These are phyloP conservation scores for Melanotaenia duboulayi DNA, from an alignment of 2,113 vertebrate genomes.

Conservation along the genomic window DNA sequence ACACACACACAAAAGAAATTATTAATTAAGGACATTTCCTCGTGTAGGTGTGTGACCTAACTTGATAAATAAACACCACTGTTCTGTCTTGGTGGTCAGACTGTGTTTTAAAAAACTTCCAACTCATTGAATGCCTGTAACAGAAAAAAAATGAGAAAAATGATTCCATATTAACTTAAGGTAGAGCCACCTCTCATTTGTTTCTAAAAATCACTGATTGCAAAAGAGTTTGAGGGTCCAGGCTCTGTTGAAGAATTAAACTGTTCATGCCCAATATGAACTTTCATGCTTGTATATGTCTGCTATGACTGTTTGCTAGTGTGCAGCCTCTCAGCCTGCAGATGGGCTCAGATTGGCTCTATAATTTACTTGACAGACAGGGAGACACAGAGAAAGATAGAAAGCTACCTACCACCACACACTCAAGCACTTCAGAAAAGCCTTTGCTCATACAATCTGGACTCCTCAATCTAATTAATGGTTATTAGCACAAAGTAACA, in stretches of 20 bases:
- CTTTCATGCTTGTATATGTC: neutral
- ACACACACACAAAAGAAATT: neutral
- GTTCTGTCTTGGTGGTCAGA: too few relatives aligned
- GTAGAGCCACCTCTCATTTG: too few relatives aligned
- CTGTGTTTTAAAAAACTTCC: too few relatives aligned
- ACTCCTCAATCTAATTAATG: slow-evolving; percentile 77
- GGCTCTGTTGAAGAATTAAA: too few relatives aligned
- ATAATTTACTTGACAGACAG: slow-evolving; percentile 70
- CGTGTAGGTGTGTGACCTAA: neutral
- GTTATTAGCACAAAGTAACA: slow-evolving; percentile 70
- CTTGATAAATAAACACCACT: too few relatives aligned
- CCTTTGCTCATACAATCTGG: slow-evolving; percentile 47
- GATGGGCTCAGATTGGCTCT: slow-evolving; percentile 60
- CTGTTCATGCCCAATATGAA: too few relatives aligned
- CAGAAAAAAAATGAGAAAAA: too few relatives aligned
- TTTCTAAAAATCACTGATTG: too few relatives aligned
- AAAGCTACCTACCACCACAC: slow-evolving; percentile 36
- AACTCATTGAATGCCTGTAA: too few relatives aligned
- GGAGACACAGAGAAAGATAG: slow-evolving; percentile 40
- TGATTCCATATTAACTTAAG: too few relatives aligned
- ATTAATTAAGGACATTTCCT: too few relatives aligned
- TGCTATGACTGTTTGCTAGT: neutral
- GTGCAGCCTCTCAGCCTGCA: slow-evolving; percentile 33
- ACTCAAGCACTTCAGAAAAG: slow-evolving; percentile 51
- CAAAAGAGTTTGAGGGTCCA: too few relatives aligned